Evolutionary conservation across 2,888 invertebrate genomes (phyloP).

Genomic region (Yponomeuta sedellus): DNA sequence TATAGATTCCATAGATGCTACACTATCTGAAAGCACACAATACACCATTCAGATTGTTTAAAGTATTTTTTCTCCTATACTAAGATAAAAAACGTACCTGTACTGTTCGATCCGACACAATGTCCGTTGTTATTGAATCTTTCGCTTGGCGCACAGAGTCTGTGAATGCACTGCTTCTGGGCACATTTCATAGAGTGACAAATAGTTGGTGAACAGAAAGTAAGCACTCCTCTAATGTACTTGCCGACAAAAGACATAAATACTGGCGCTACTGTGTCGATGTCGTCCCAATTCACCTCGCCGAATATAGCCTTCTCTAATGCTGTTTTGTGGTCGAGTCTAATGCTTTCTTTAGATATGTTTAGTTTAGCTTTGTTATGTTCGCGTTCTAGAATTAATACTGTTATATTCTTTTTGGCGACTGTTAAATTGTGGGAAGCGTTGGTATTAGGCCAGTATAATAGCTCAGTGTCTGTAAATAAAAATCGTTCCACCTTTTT

Average conservation of each 20-base stretch:
- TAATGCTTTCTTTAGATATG: conserved; percentile 46
- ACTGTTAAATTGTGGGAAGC: conserved; percentile 23
- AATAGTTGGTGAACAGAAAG: conserved; percentile 55
- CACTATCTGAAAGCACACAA: conserved; percentile 48
- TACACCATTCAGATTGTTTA: background rate
- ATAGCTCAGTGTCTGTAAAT: conserved; percentile 42
- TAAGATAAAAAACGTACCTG: conserved; percentile 39
- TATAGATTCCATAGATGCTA: conserved; percentile 56
- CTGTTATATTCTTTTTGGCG: conserved; percentile 45
- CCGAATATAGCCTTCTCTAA: conserved; percentile 62
- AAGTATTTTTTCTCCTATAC: background rate
- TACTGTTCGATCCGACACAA: conserved; percentile 48
- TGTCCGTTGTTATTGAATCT: conserved; percentile 59
- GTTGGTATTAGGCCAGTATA: conserved; percentile 52
- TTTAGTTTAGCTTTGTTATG: conserved; percentile 52
- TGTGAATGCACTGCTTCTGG: conserved; percentile 51
- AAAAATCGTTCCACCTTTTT: conserved; percentile 37
- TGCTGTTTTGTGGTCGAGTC: conserved; percentile 43
- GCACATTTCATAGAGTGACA: conserved; percentile 66
- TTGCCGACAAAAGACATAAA: conserved; percentile 65
- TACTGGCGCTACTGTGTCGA: conserved; percentile 54
- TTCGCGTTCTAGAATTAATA: conserved; percentile 52
- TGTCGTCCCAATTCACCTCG: conserved; percentile 59
- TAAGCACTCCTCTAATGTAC: conserved; percentile 58
- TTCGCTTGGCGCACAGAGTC: conserved; percentile 48